Percentiles rank a stretch among this genome's conserved stretches.
Evolutionary conservation across 2,888 invertebrate species (phyloP).

Genomic region (Minunthozetes semirufus): DNA sequence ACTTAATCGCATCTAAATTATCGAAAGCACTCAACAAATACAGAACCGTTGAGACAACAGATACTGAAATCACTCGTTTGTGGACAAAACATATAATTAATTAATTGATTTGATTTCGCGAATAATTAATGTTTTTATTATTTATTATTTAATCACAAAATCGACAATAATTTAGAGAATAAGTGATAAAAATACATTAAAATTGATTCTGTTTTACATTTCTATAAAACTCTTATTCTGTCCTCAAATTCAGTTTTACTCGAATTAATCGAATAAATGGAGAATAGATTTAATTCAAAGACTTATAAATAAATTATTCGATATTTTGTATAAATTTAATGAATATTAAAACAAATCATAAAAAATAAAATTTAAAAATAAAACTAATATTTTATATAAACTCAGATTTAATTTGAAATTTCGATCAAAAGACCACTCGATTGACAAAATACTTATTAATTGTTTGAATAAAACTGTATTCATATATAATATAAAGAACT

Average conservation of each 20-base stretch:
- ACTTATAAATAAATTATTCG: too few species aligned
- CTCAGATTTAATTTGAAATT: neutral
- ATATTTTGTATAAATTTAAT: too few species aligned
- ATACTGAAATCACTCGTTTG: neutral
- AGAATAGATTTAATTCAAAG: too few species aligned
- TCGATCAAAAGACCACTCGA: neutral
- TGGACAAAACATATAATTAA: slow-evolving; percentile 1
- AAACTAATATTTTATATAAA: neutral
- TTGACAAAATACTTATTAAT: neutral
- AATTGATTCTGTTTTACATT: too few species aligned
- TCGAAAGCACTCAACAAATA: neutral
- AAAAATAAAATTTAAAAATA: neutral
- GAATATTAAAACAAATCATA: neutral
- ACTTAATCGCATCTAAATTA: slow-evolving; percentile 27
- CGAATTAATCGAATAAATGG: too few species aligned
- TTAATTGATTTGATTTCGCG: neutral
- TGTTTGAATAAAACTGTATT: neutral
- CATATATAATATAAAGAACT: neutral
- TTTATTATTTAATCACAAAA: neutral
- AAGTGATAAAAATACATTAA: too few species aligned
- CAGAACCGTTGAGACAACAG: neutral
- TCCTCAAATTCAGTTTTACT: too few species aligned
- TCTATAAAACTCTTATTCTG: too few species aligned
- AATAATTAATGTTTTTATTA: neutral
- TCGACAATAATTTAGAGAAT: too few species aligned